phyloP scores from a whole-genome alignment of 2,113 vertebrate species.

The Pipa parva region DNA sequence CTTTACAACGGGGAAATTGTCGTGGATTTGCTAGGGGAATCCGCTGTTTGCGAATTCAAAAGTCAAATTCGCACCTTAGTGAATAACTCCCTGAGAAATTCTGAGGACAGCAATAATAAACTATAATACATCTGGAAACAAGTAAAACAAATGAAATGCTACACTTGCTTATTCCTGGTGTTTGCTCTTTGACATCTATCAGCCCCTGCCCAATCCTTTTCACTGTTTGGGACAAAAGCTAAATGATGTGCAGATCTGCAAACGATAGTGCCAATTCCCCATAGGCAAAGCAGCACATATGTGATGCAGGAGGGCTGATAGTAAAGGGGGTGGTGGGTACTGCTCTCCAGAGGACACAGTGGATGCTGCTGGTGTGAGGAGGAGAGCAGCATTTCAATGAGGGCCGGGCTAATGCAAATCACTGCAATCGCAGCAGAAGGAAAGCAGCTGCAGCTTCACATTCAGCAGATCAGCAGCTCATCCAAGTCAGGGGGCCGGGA shows the following conservation, averaged over 20 bases:
- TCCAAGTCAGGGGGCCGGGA: conserved; percentile 44
- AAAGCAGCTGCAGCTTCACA: conserved; percentile 65
- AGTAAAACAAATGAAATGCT: no score
- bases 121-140: no score
- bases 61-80: no score
- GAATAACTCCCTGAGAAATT: no score
- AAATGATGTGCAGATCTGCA: background rate
- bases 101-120: no score
- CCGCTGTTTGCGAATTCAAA: no score
- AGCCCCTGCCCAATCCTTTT: background rate
- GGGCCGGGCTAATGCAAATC: conserved; percentile 65
- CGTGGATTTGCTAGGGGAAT: no score
- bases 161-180: no score
- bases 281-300: conserved; percentile 20
- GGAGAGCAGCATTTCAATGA: conserved; percentile 73
- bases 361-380: conserved; percentile 53
- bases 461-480: conserved; percentile 47
- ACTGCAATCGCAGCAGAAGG: conserved; percentile 58
- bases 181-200: background rate
- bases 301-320: conserved; percentile 8
- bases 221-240: background rate
- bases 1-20: no score
- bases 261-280: background rate
- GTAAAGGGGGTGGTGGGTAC: background rate
- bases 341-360: background rate